Percentiles rank a stretch among this genome's conserved stretches.
These are phyloP conservation scores for Philaethria dido DNA, from an alignment of 2,888 invertebrate genomes.

Conservation along the genomic window DNA sequence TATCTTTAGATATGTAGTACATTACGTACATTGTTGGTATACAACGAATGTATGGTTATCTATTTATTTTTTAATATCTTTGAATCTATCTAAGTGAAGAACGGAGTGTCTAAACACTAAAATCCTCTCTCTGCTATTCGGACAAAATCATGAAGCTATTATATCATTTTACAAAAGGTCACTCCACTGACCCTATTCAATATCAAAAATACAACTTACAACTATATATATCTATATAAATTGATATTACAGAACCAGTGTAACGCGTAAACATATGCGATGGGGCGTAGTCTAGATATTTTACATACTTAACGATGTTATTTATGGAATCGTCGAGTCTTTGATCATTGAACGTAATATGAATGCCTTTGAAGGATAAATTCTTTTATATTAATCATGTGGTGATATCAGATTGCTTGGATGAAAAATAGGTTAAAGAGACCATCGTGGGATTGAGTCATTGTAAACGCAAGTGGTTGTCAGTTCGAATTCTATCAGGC, in stretches of 20 bases:
- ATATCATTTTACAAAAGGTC: too few relatives aligned
- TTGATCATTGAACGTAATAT: slow-evolving; percentile 14
- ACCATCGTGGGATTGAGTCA: too few relatives aligned
- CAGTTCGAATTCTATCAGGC: too few relatives aligned
- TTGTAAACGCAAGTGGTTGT: too few relatives aligned
- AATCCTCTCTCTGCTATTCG: too few relatives aligned
- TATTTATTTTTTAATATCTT: too few relatives aligned
- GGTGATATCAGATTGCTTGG: not conserved
- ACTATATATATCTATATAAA: not conserved
- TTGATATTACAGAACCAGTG: slow-evolving; percentile 2
- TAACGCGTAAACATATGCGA: slow-evolving; percentile 21
- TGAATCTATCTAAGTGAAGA: too few relatives aligned
- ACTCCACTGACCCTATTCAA: not conserved
- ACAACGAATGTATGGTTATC: too few relatives aligned
- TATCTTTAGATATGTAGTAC: too few relatives aligned
- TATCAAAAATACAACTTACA: not conserved
- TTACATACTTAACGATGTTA: slow-evolving; percentile 29
- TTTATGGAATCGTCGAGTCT: slow-evolving; percentile 14
- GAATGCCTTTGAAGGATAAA: slow-evolving; percentile 1
- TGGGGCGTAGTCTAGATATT: slow-evolving; percentile 23
- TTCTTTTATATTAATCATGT: slow-evolving; percentile 14
- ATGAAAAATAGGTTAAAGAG: not conserved
- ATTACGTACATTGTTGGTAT: too few relatives aligned
- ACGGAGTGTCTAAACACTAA: too few relatives aligned
- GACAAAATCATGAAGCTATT: too few relatives aligned